phyloP scores from a whole-genome alignment of 2,797 vertebrate species.

The Rhinoraja longicauda region DNA sequence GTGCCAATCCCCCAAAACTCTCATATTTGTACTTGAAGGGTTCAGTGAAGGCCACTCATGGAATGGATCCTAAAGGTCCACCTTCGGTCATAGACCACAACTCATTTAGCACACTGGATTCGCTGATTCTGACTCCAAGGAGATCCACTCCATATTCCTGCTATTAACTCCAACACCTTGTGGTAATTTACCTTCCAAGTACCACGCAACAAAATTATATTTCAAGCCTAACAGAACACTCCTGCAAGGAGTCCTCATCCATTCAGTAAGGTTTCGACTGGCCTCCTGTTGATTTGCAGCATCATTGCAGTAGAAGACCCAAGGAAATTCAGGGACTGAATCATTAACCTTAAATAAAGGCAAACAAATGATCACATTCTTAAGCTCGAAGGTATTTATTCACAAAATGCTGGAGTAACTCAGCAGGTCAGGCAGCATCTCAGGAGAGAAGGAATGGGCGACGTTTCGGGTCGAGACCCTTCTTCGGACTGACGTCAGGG shows the following conservation, averaged over 20 bases:
- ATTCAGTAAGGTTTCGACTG: not conserved
- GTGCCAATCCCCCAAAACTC: not conserved
- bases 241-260: not conserved
- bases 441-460: too few relatives aligned
- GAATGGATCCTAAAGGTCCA: not conserved
- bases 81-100: not conserved
- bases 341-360: not conserved
- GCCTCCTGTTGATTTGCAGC: not conserved
- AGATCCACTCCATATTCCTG: not conserved
- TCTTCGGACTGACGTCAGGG: too few relatives aligned
- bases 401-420: too few relatives aligned
- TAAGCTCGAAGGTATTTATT: too few relatives aligned
- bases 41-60: not conserved
- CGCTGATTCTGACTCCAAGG: not conserved
- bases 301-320: not conserved
- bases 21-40: not conserved
- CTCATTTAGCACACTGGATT: not conserved
- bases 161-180: not conserved
- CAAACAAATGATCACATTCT: not conserved
- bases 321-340: not conserved
- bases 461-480: too few relatives aligned
- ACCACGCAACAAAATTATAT: not conserved
- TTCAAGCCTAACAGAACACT: not conserved
- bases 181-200: not conserved
- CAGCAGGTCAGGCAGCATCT: too few relatives aligned